Evolutionary conservation across 2,797 vertebrate genomes (phyloP).

Genomic region (Hipposideros larvatus): DNA sequence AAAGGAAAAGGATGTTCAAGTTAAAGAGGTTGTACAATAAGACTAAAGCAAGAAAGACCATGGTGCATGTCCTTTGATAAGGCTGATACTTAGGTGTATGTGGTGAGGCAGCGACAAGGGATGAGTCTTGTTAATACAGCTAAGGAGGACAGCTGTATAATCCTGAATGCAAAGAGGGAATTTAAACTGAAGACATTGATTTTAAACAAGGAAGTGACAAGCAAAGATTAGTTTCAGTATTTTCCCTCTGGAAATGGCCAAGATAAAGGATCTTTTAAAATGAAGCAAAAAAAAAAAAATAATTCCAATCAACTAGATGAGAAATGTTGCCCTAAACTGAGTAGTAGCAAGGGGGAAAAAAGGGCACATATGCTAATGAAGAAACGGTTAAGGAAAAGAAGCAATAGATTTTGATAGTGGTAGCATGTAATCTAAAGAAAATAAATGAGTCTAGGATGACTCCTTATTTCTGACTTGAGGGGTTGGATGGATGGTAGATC

Average conservation of each 20-base stretch:
- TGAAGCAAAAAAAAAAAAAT: not conserved
- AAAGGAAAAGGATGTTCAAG: not conserved
- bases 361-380: not conserved
- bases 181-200: conserved; percentile 48
- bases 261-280: conserved; percentile 30
- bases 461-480: not conserved
- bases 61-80: not conserved
- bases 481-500: not conserved
- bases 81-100: not conserved
- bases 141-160: not conserved
- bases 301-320: not conserved
- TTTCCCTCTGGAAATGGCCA: conserved; percentile 23
- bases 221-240: conserved; percentile 38
- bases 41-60: not conserved
- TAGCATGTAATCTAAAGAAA: not conserved
- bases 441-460: not conserved
- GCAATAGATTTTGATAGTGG: not conserved
- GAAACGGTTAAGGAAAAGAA: not conserved
- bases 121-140: not conserved
- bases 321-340: not conserved
- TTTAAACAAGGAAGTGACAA: conserved; percentile 56
- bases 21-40: not conserved
- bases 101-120: not conserved
- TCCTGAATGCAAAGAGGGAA: not conserved
- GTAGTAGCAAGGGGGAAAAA: not conserved